Base-by-base conservation (phyloP, 1,140 invertebrate species). In the Saxidomus purpurata region DNA sequence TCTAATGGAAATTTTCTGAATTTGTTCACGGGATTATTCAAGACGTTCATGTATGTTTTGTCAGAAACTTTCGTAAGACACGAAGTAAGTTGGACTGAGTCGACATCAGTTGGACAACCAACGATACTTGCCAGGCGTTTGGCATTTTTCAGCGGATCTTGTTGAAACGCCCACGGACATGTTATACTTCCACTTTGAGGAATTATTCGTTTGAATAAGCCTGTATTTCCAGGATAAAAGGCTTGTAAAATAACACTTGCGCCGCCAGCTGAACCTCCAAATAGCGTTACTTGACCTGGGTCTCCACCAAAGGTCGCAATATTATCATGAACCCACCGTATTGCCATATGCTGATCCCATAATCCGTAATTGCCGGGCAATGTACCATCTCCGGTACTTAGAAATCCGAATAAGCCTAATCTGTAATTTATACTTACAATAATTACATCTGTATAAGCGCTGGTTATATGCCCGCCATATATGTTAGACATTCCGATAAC, bases 401-500 rank as follows among this genome's bases (percentile, higher is more conserved):
- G 19, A 63, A 92, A 92, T 43, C 97, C 98, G 74, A 99, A 96
- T 89, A 98, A 98, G 63, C 98, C 98, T 0, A 99, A 96, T 81
- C 99, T 97, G 95, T 99, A 99, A 94, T 96, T 91, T 1, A 94
- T 79, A 13, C 90, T 92, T 4, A 99, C 98, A 79, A 99, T 96
- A 47, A 99, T 98, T 17, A 99, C 97, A 92, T 99, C 97, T 34
- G 90, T 91, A 47, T 92, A 87, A n/a, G 98, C 97, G 0, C 98
- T 98, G 31, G 99, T 96, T 89, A 96, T 76, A 17, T 90, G 95
- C 87, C 97, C 98, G 96, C 99, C 98, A 95, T 99, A 99, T 13
- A 99, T 97, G 94, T 99, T 98, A 38, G 98, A 97, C 19, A 98
- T 98, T 31, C 99, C 98, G 34, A 31, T 67, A 94, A 98, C 98